Evolutionary conservation across 2,797 vertebrate species (phyloP), one percentile per base, ranked within the genome.

Genomic region (Cephalopachus bancanus): DNA sequence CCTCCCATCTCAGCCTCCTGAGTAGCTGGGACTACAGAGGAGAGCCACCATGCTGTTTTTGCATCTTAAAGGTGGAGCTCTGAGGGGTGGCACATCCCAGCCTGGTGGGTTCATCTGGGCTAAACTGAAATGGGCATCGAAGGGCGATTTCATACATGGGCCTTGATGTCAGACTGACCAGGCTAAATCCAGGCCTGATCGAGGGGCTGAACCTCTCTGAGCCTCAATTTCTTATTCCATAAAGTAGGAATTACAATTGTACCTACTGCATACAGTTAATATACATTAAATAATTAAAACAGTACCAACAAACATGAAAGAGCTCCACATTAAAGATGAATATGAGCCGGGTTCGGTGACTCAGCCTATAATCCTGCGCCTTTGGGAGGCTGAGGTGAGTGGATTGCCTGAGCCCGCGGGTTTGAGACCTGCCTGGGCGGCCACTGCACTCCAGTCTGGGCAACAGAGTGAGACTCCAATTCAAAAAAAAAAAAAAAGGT

Each of bases 81-180:
- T 12, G 44, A 19, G 3, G 2, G 55, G 1, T 26, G 8, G 51
- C 3, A 22, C 51, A 24, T 16, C 12, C 55, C 11, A 57, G 37
- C 4, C 74, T 30, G 16, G 30, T 6, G 19, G 64, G 30, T 28
- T 53, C 53, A 28, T 81, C n/a, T 10, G 74, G n/a, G 69, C 33
- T 72, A 60, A 74, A 5, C 14, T 1, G 16, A 64, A 7, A 14
- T 5, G 30, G 37, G 26, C 24, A 5, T 30, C 0, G 0, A 19
- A 19, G 17, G 20, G 37, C 60, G 22, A 9, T 55, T 44, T 16
- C n/a, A 3, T 14, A 11, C 19, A 1, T 49, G 53, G 44, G 10
- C 24, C 49, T 57, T 30, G 75, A 51, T 1, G 2, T 60, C 81
- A 10, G 26, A 20, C n/a, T 12, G 1, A 20, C 12, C 4, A 51